Base-by-base conservation (phyloP, 2,888 invertebrate species). In the Ametastegia equiseti region DNA sequence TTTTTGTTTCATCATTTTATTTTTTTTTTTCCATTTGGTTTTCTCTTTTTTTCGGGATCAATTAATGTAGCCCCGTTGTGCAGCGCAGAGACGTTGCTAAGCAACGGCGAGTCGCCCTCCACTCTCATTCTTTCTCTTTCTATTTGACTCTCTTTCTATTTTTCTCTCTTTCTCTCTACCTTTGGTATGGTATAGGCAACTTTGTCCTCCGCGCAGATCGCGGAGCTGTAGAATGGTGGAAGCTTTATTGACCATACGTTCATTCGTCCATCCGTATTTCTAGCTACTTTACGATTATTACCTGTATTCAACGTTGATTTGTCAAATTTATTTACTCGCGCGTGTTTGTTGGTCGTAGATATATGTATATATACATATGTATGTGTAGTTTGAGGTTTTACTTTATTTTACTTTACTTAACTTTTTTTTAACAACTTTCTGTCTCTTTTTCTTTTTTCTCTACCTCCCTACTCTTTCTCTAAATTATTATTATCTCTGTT, bases 1-100 rank as follows among this genome's bases (percentile, higher is more conserved):
- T 82, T 85, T 85, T 83, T 84, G 81, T 82, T 84, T 84, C 81
- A 84, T 86, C 85, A 84, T 84, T 83, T 82, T 36, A 6, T 50
- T 65, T 30, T 45, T 69, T 60, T 78, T 60, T 67, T 39, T 73
- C 42, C 36, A 47, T 54, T 54, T 71, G 65, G 15, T 75, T 57
- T 77, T 54, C 33, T 69, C 27, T 42, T 63, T 77, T 75, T 75
- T 83, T 78, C 75, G 65, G 69, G 65, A 80, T 79, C 73, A 80
- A 82, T 81, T 81, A 81, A 80, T 82, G 81, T 69, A 47, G 36
- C 36, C 82, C 81, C 80, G 81, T 75, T 80, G 65, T 50, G 81
- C 54, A 73, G 80, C 63, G n/a, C n/a, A n/a, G n/a, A 27, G 50
- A 63, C 65, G 82, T 82, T 80, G 80, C 81, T 71, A 54, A 69